phyloP scores from a whole-genome alignment of 1,140 invertebrate genomes.

The Dreissena rostriformis region DNA sequence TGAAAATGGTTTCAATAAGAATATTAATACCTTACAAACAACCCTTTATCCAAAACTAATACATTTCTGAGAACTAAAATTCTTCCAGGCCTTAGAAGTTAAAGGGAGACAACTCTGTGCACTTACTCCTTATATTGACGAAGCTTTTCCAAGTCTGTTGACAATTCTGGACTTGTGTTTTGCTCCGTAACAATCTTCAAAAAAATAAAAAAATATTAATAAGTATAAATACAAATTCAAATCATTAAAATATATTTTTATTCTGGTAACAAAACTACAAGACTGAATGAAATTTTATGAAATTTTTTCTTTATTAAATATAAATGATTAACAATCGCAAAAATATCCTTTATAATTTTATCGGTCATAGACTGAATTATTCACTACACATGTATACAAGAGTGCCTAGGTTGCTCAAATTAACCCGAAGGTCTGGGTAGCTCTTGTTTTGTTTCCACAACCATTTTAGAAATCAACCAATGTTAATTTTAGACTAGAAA shows the following conservation, averaged over 20 bases:
- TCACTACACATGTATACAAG: too few species aligned
- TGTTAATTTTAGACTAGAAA: too few species aligned
- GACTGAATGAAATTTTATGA: background rate
- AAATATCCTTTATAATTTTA: background rate
- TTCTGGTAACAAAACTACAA: background rate
- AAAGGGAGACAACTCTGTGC: background rate
- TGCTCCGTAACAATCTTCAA: conserved; percentile 65
- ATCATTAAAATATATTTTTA: background rate
- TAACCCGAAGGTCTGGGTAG: too few species aligned
- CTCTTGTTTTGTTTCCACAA: too few species aligned
- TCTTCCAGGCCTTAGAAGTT: background rate
- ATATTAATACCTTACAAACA: too few species aligned
- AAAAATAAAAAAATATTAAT: conserved; percentile 4
- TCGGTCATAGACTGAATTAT: background rate
- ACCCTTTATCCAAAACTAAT: background rate
- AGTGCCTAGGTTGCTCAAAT: too few species aligned
- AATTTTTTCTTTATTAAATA: background rate
- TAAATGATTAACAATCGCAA: background rate
- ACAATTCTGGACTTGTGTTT: conserved; percentile 33
- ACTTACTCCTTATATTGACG: conserved; percentile 63
- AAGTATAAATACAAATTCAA: background rate
- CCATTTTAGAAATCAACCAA: too few species aligned
- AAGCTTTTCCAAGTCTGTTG: conserved; percentile 49
- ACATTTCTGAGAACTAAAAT: background rate
- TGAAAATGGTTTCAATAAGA: background rate